phyloP scores from a whole-genome alignment of 2,113 vertebrate species.

The Channa argus region DNA sequence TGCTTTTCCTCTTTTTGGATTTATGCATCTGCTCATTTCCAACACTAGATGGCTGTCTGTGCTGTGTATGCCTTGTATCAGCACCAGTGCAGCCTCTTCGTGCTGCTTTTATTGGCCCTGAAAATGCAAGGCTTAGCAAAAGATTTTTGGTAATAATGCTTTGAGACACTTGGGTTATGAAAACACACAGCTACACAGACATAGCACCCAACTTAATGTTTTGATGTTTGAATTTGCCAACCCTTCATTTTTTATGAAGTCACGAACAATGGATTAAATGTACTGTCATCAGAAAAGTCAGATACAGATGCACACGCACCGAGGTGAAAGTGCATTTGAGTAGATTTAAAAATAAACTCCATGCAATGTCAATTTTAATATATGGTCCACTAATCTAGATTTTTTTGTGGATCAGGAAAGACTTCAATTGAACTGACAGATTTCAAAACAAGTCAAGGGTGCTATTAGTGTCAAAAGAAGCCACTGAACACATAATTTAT shows the following conservation, averaged over 20 bases:
- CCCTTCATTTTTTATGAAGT: conserved; percentile 67
- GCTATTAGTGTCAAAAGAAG: conserved; percentile 53
- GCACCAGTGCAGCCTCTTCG: conserved; percentile 27
- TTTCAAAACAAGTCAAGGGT: conserved; percentile 70
- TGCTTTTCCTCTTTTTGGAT: not conserved
- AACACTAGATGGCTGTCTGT: conserved; percentile 78
- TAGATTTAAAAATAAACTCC: conserved; percentile 81
- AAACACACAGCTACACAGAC: conserved; percentile 80
- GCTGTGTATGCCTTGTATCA: conserved; percentile 48
- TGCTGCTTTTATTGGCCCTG: conserved; percentile 54
- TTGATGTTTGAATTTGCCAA: conserved; percentile 81
- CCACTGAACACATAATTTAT: conserved; percentile 57
- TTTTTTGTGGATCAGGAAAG: conserved; percentile 44
- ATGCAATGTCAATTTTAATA: conserved; percentile 69
- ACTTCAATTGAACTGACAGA: conserved; percentile 65
- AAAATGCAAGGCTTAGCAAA: conserved; percentile 69
- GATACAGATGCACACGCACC: conserved; percentile 49
- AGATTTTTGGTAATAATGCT: conserved; percentile 79
- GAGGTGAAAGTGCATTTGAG: conserved; percentile 71
- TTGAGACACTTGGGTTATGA: conserved; percentile 81
- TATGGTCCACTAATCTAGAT: conserved; percentile 53
- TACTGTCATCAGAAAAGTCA: conserved; percentile 74
- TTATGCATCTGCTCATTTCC: conserved; percentile 43
- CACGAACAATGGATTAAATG: conserved; percentile 75
- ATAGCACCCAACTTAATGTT: conserved; percentile 75